These are phyloP conservation scores for Tamias sibiricus DNA, from an alignment of 2,113 vertebrate species.

Conservation along the genomic window DNA sequence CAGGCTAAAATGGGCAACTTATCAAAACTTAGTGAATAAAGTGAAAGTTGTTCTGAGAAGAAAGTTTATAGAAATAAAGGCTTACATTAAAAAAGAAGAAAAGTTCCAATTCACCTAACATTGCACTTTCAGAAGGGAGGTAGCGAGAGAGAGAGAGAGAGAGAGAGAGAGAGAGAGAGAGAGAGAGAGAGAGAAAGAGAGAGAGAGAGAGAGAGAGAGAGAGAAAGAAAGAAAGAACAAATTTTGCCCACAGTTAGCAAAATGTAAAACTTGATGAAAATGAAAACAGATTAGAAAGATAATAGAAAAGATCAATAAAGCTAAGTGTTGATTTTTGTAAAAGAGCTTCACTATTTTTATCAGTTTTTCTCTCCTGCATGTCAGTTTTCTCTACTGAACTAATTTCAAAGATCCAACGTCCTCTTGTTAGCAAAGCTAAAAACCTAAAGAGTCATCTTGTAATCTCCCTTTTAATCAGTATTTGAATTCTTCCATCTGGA, in stretches of 20 bases:
- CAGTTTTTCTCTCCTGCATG: background rate
- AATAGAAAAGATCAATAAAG: background rate
- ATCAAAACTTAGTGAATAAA: background rate
- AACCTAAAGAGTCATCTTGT: background rate
- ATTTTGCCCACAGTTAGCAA: background rate
- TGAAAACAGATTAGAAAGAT: background rate
- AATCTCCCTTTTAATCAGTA: background rate
- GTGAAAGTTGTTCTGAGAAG: background rate
- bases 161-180: background rate
- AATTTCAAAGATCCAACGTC: background rate
- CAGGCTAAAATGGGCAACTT: background rate
- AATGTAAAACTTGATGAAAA: background rate
- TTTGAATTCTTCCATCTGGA: background rate
- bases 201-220: background rate
- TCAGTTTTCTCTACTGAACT: background rate
- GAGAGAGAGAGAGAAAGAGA: background rate
- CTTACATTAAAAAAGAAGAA: background rate
- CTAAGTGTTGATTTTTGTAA: background rate
- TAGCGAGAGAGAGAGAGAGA: too few species aligned
- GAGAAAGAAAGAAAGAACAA: background rate
- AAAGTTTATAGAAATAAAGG: background rate
- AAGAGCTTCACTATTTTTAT: background rate
- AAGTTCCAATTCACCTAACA: background rate
- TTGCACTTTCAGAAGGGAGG: background rate
- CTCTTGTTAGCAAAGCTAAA: background rate